phyloP scores from a whole-genome alignment of 2,888 invertebrate species.

The Poecilus cupreus region DNA sequence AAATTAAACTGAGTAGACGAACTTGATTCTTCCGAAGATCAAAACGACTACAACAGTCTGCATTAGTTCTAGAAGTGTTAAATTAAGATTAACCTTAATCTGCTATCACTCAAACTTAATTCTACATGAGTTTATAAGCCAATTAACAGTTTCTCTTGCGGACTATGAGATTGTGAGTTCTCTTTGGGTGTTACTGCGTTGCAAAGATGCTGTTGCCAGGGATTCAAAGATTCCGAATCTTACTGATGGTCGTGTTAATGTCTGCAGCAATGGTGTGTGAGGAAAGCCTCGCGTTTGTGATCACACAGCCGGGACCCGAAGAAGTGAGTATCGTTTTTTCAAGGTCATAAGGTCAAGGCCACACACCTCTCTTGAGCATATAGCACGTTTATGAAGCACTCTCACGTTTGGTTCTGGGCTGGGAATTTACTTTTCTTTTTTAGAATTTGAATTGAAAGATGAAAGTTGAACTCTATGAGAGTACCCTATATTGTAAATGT shows the following conservation, averaged over 20 bases:
- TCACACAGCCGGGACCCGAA: slow-evolving; percentile 24
- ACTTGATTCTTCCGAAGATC: too few species aligned
- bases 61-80: too few species aligned
- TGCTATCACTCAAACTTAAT: too few species aligned
- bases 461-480: not conserved
- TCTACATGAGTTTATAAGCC: too few species aligned
- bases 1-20: too few species aligned
- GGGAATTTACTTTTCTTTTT: slow-evolving; percentile 9
- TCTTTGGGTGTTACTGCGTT: not conserved
- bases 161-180: too few species aligned
- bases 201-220: slow-evolving; percentile 45
- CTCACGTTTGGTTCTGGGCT: too few species aligned
- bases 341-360: slow-evolving; percentile 54
- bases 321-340: slow-evolving; percentile 53
- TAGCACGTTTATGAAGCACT: not conserved
- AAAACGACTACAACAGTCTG: too few species aligned
- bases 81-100: too few species aligned
- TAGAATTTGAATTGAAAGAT: not conserved
- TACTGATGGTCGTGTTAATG: not conserved
- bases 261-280: slow-evolving; percentile 21
- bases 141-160: not conserved
- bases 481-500: too few species aligned
- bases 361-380: not conserved
- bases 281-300: slow-evolving; percentile 41
- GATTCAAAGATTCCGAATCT: not conserved